A percentile compares a stretch with the other conserved stretches of the same genome.
Conservation (phyloP, 1,140 invertebrate species). For the Lepidurus arcticus region DNA sequence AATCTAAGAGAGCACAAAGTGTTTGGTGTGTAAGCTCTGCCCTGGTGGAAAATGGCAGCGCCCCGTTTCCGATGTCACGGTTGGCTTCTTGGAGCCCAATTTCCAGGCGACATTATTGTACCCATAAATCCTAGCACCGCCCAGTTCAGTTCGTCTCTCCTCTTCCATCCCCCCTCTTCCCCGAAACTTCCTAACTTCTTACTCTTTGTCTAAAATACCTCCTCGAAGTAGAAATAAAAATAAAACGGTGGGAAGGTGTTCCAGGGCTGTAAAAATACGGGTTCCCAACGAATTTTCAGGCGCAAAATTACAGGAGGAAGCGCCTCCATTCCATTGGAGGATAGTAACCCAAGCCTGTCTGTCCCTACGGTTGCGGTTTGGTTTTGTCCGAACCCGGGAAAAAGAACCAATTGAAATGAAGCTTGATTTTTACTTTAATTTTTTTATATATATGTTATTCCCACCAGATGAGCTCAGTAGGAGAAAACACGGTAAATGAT, state of each 20-base stretch:
- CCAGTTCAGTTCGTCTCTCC: constrained; percentile 14
- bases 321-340: background rate
- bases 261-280: background rate
- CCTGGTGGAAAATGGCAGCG: constrained; percentile 9
- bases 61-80: constrained; percentile 20
- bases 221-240: background rate
- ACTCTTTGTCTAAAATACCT: background rate
- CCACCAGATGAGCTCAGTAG: too few relatives aligned
- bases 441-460: too few relatives aligned
- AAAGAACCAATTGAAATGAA: too few relatives aligned
- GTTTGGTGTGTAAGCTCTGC: background rate
- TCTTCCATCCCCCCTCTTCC: background rate
- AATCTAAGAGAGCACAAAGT: background rate
- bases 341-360: background rate
- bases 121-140: constrained; percentile 12
- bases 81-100: constrained; percentile 21
- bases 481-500: too few relatives aligned
- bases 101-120: constrained; percentile 21
- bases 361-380: too few relatives aligned
- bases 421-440: too few relatives aligned
- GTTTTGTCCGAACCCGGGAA: too few relatives aligned
- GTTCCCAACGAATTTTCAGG: background rate
- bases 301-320: background rate
- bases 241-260: background rate
- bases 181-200: background rate